phyloP scores from a whole-genome alignment of 2,888 invertebrate species.

The Leptinotarsa tumamoca region DNA sequence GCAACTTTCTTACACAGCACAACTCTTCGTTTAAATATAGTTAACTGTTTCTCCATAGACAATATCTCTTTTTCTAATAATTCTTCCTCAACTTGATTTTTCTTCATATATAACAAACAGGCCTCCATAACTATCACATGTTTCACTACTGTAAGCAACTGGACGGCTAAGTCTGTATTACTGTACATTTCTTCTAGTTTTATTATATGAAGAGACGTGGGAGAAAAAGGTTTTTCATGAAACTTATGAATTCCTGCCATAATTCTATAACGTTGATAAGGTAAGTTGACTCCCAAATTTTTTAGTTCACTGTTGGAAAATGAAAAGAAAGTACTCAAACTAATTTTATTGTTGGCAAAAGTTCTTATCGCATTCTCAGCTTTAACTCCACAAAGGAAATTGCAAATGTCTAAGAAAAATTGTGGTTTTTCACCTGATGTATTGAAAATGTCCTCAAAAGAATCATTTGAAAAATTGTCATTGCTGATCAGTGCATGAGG shows the following conservation, averaged over 20 bases:
- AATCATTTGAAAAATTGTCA: slow-evolving; percentile 34
- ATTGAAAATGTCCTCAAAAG: slow-evolving; percentile 52
- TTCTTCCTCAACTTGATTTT: slow-evolving; percentile 61
- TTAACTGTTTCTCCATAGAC: slow-evolving; percentile 36
- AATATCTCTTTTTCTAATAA: slow-evolving; percentile 39
- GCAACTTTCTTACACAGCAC: slow-evolving; percentile 32
- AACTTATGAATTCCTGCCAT: slow-evolving; percentile 70
- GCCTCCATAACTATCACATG: slow-evolving; percentile 72
- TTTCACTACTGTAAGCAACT: slow-evolving; percentile 70
- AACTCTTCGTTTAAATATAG: slow-evolving; percentile 40
- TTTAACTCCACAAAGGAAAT: slow-evolving; percentile 73
- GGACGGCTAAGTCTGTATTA: slow-evolving; percentile 69
- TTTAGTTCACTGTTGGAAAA: slow-evolving; percentile 71
- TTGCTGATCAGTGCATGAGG: slow-evolving; percentile 50
- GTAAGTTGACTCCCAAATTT: slow-evolving; percentile 71
- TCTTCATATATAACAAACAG: slow-evolving; percentile 69
- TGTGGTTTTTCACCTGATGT: slow-evolving; percentile 63
- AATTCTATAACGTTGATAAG: slow-evolving; percentile 72
- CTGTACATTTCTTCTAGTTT: slow-evolving; percentile 65
- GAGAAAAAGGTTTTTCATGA: slow-evolving; percentile 72
- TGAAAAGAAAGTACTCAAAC: slow-evolving; percentile 71
- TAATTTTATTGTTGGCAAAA: slow-evolving; percentile 68
- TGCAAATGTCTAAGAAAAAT: slow-evolving; percentile 70
- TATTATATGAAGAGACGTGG: slow-evolving; percentile 61
- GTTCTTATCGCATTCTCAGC: slow-evolving; percentile 68